phyloP scores from a whole-genome alignment of 2,888 invertebrate species.

The Callimorpha dominula region DNA sequence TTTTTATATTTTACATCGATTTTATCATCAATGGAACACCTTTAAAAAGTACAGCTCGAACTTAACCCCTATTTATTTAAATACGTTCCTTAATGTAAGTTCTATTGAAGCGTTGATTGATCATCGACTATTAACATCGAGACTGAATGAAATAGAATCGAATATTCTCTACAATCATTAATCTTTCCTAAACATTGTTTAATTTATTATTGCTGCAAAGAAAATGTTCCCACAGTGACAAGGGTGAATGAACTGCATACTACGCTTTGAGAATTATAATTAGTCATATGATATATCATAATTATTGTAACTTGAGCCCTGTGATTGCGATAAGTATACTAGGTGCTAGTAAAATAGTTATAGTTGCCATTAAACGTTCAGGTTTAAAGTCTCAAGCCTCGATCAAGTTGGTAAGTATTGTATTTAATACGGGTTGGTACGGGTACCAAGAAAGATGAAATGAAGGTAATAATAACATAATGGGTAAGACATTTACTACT shows the following conservation, averaged over 20 bases:
- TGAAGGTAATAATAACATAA: too few relatives aligned
- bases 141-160: slow-evolving; percentile 62
- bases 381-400: slow-evolving; percentile 10
- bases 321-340: neutral
- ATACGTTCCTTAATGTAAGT: slow-evolving; percentile 45
- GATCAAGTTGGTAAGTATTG: slow-evolving; percentile 6
- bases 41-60: slow-evolving; percentile 16
- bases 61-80: slow-evolving; percentile 44
- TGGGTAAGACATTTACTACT: too few relatives aligned
- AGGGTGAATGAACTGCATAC: slow-evolving; percentile 29
- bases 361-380: slow-evolving; percentile 17
- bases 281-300: slow-evolving; percentile 24
- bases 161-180: slow-evolving; percentile 64
- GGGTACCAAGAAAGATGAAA: neutral
- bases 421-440: neutral
- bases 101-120: slow-evolving; percentile 65
- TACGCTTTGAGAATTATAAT: slow-evolving; percentile 34
- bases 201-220: slow-evolving; percentile 48
- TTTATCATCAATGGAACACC: slow-evolving; percentile 29
- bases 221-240: slow-evolving; percentile 51
- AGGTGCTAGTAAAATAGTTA: slow-evolving; percentile 20
- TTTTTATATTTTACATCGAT: neutral
- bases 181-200: slow-evolving; percentile 65
- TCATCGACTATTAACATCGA: slow-evolving; percentile 63
- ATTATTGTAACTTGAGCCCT: slow-evolving; percentile 28